Conservation (phyloP, 2,797 vertebrate species). For the Leucoraja ocellata region DNA sequence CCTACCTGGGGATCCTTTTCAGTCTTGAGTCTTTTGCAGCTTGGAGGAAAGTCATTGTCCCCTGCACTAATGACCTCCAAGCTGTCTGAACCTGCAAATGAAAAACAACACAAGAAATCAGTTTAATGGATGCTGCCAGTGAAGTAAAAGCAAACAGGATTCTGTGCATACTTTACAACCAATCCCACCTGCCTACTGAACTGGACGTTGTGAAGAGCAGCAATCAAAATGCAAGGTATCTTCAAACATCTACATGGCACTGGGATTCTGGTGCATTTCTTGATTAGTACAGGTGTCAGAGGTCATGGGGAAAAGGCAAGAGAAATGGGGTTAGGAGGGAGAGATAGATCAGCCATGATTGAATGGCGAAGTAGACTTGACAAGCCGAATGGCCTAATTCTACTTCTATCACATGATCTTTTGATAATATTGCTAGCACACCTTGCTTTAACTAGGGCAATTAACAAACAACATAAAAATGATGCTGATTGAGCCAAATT, state of each 20-base stretch:
- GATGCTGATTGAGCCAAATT: no score
- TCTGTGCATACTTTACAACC: not conserved
- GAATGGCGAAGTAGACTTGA: no score
- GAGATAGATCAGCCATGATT: no score
- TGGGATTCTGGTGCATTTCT: not conserved
- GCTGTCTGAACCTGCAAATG: constrained; percentile 65
- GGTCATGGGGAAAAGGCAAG: no score
- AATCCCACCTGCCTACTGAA: not conserved
- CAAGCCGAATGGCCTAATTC: no score
- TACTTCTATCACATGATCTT: no score
- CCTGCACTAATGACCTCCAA: constrained; percentile 78
- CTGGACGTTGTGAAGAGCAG: not conserved
- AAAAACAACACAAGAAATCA: constrained; percentile 36
- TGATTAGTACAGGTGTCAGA: no score
- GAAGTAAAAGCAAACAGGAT: not conserved
- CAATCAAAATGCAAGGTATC: not conserved
- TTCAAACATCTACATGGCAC: not conserved
- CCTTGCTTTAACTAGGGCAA: not conserved
- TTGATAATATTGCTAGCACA: not conserved
- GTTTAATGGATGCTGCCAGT: not conserved
- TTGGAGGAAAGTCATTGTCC: constrained; percentile 69
- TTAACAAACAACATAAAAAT: not conserved
- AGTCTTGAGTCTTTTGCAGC: constrained; percentile 75
- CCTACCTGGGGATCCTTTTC: constrained; percentile 77
- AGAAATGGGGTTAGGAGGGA: no score